Evolutionary conservation across 1,140 invertebrate genomes (phyloP).

Genomic region (Oryctes rhinoceros): DNA sequence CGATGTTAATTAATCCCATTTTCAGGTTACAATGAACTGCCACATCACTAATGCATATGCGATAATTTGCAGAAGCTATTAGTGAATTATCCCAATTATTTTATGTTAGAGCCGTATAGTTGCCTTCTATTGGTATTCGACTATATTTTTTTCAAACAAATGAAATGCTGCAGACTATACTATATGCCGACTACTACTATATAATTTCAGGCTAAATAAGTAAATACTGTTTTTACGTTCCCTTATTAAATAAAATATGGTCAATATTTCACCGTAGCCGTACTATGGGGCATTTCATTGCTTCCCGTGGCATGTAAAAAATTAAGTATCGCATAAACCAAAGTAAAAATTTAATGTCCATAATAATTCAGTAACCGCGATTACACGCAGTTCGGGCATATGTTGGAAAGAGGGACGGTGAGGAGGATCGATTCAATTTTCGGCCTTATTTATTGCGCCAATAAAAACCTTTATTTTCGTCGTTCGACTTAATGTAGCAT

Average conservation of each 20-base stretch:
- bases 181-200: too few species aligned
- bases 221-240: conserved; percentile 12
- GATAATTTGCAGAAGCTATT: too few species aligned
- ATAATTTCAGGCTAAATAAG: not conserved
- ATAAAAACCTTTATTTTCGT: conserved; percentile 38
- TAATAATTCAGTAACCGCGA: conserved; percentile 25
- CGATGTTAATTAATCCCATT: too few species aligned
- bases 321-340: conserved; percentile 31
- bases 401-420: not conserved
- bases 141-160: too few species aligned
- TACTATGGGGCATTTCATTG: conserved; percentile 7
- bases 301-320: conserved; percentile 28
- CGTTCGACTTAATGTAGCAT: conserved; percentile 35
- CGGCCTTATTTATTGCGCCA: conserved; percentile 31
- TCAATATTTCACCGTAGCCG: conserved; percentile 28
- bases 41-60: too few species aligned
- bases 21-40: too few species aligned
- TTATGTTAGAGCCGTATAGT: too few species aligned
- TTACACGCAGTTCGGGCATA: not conserved
- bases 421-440: conserved; percentile 34
- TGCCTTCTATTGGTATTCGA: too few species aligned
- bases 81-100: too few species aligned
- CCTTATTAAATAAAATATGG: conserved; percentile 29
- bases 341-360: conserved; percentile 35
- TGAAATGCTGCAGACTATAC: too few species aligned